Evolutionary conservation across 2,113 vertebrate species (phyloP), one percentile per base, ranked within the genome.

Genomic region (Tapirus terrestris): DNA sequence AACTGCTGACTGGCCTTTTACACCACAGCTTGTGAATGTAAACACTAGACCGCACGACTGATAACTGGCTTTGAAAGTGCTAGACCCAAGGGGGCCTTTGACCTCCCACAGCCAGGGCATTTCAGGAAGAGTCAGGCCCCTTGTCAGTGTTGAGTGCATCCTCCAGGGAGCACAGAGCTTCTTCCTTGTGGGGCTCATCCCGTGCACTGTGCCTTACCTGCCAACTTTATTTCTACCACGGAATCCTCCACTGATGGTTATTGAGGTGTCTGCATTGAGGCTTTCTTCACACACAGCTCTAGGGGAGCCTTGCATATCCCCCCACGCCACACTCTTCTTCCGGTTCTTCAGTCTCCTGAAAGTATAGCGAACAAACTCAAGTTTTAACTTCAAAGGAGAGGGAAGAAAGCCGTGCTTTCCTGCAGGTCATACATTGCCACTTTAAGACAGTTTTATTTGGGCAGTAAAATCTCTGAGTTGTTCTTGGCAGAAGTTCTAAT

Each of bases 401-500:
- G n/a, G 29, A 48, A 48, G 93, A 72, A 89, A 67, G 83, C 79
- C 4, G 0, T 14, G 53, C 63, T 87, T 18, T 70, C 87, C 61
- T 9, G 93, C 29, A 56, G 94, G 95, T 95, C 76, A 45, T 21
- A 29, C 90, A 75, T 58, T 97, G 96, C 97, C 88, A 91, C 90
- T 97, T 85, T 27, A 84, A 98, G 96, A 94, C 91, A 91, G 92
- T 97, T 98, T 98, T 97, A 95, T 98, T 98, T 97, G 94, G 97
- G 93, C 95, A 95, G 97, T 98, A 98, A 98, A 98, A 97, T 96
- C 95, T 95, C 36, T 31, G 84, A 86, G 97, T 98, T 98, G 96
- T 97, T 97, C 92, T 98, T 98, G 98, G 98, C 98, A 56, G 73
- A 48, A 85, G 94, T 97, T 98, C 93, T 98, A 77, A 97, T 96